Evolutionary conservation across 2,113 vertebrate genomes (phyloP), one percentile per base, ranked within the genome.

Genomic region (Trochalopteron elliotii): DNA sequence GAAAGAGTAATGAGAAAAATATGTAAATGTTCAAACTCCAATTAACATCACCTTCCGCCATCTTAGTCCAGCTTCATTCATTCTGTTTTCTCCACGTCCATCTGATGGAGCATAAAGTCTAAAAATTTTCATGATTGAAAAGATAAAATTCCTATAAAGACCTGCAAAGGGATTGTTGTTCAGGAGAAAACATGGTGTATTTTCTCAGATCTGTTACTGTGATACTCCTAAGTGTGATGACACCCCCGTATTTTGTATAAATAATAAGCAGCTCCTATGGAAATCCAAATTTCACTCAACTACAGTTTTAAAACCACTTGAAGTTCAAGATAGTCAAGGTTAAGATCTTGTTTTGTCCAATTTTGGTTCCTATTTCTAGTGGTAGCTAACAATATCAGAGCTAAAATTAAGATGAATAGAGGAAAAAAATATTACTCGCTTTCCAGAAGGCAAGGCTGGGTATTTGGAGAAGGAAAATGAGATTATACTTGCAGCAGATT

Each of bases 1-100:
- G 63, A 82, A 88, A 83, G 87, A 91, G 23, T 82, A 70, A 88
- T 56, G 50, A 91, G 83, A 70, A 91, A 94, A 93, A 95, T 33
- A 47, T 47, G 53, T 28, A 76, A 86, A 52, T 81, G 42, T 60
- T 86, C 49, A 63, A 78, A 65, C 89, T 65, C 50, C 42, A 67
- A 33, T 77, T 83, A 78, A 40, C 44, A 24, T 15, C 57, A 49
- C 59, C 33, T 89, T 90, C 56, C 5, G 0, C 76, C 45, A 40
- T 83, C 64, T 96, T 76, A 70, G 35, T 70, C 49, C 61, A 45
- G 12, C 49, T 30, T 15, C 37, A 10, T 44, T 95, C 14, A 7
- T 79, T 92, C 30, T 39, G 10, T 20, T 77, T 80, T 68, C 23
- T 88, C 31, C 11, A 7, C 25, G n/a, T 50, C 27, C 47, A 24